These are phyloP conservation scores for Callorhinus ursinus DNA, from an alignment of 2,113 vertebrate species.

Conservation along the genomic window DNA sequence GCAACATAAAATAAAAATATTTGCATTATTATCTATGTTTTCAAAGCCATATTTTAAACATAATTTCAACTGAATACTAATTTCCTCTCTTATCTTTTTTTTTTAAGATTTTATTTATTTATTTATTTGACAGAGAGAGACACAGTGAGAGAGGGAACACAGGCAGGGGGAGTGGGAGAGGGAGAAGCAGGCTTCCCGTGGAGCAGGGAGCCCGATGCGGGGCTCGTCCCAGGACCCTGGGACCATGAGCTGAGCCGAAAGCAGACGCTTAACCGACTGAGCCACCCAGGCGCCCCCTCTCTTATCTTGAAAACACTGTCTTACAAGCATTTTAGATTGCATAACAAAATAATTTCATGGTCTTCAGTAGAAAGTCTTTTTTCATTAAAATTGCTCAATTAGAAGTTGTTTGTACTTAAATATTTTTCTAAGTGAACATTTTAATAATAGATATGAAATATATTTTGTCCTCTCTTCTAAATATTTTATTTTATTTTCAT, in stretches of 20 bases:
- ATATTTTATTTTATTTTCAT: not conserved
- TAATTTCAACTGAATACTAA: not conserved
- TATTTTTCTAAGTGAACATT: not conserved
- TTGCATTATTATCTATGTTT: not conserved
- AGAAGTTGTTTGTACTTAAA: not conserved
- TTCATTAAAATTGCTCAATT: not conserved
- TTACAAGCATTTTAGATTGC: not conserved
- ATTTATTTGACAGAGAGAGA: too few species aligned
- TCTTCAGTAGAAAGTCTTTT: not conserved
- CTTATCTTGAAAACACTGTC: not conserved
- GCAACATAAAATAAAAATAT: not conserved
- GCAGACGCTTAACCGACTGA: too few species aligned
- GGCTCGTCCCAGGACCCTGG: too few species aligned
- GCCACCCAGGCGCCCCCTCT: not conserved
- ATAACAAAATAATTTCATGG: not conserved
- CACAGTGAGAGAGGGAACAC: too few species aligned
- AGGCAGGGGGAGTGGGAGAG: too few species aligned
- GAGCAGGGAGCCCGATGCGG: too few species aligned
- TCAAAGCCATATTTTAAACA: not conserved
- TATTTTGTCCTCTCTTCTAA: not conserved
- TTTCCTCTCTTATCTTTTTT: not conserved
- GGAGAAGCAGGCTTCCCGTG: too few species aligned
- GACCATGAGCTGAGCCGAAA: too few species aligned
- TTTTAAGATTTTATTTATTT: too few species aligned
- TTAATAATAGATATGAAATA: constrained; percentile 27